These are phyloP conservation scores for Daphoenositta chrysoptera DNA, from an alignment of 2,113 vertebrate species.

Conservation along the genomic window DNA sequence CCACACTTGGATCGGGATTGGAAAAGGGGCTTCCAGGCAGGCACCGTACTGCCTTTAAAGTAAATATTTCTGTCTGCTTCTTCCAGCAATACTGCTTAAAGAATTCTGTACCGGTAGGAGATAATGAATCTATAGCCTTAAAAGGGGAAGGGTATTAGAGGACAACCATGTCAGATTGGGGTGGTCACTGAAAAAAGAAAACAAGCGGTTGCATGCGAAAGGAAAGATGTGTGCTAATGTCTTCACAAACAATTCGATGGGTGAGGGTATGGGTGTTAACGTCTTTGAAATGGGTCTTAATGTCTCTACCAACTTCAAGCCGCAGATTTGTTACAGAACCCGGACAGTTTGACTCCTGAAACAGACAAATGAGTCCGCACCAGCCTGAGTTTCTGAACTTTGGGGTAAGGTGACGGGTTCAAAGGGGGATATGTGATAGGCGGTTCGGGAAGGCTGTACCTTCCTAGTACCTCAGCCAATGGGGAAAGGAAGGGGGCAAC, in stretches of 20 bases:
- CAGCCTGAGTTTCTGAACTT: not conserved
- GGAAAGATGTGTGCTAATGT: not conserved
- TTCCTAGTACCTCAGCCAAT: not conserved
- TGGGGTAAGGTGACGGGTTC: not conserved
- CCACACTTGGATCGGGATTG: not conserved
- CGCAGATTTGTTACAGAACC: not conserved
- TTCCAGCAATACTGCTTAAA: not conserved
- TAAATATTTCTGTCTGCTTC: not conserved
- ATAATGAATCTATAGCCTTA: not conserved
- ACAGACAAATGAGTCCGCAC: rapidly evolving
- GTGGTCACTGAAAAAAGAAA: not conserved
- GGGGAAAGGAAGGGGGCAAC: not conserved
- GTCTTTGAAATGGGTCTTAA: not conserved
- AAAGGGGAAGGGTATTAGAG: not conserved
- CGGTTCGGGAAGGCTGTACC: not conserved
- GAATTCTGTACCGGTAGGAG: not conserved
- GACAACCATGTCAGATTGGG: not conserved
- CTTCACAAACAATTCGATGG: not conserved
- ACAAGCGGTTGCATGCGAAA: not conserved
- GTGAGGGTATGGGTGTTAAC: not conserved
- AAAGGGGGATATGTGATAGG: rapidly evolving
- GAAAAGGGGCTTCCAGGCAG: not conserved
- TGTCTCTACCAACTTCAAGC: not conserved
- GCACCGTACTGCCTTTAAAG: not conserved
- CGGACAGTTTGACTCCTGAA: not conserved